Evolutionary conservation across 2,888 invertebrate species (phyloP), one percentile per base, ranked within the genome.

Genomic region (Nemotelus nigrinus): DNA sequence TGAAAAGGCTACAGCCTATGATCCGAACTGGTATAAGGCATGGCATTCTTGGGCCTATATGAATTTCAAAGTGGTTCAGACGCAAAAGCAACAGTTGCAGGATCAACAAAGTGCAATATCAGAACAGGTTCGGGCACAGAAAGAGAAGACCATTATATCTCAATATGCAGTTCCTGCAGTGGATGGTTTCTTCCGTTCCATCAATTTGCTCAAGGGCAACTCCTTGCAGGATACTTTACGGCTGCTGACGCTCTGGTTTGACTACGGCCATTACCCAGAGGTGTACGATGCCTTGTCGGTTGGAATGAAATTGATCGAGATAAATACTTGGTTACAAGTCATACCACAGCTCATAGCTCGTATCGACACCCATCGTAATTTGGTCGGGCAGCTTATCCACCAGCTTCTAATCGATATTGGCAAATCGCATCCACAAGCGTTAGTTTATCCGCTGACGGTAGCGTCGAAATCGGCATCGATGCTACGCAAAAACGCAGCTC

Each of bases 41-140:
- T 99, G 99, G 98, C 99, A 99, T 87, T 93, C 97, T 0, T 97
- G 96, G 92, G 99, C 99, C 0, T 97, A 97, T 84, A 97, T 97
- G 92, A 98, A 99, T 88, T 99, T 97, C 84, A 97, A 98, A 87
- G 96, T 98, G 71, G 86, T 87, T n/a, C 87, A 88, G 78, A 83
- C 84, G 0, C 86, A 86, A 55, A 85, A 86, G 77, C 89, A 85
- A 78, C 82, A 82, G 83, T 81, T 86, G 76, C 83, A 87, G 83
- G 79, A 84, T 83, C 82, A 81, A 77, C 81, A 60, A 45, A 80
- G 76, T 47, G 81, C 65, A 82, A 84, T 5, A 85, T 87, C 80
- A 83, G 86, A 81, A 79, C 83, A 78, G 55, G 78, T 81, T 3
- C 79, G 83, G 6, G 43, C 72, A 89, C 84, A 84, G 67, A 83